These are phyloP conservation scores for Ferrisia virgata DNA, from an alignment of 2,888 invertebrate species.

Conservation along the genomic window DNA sequence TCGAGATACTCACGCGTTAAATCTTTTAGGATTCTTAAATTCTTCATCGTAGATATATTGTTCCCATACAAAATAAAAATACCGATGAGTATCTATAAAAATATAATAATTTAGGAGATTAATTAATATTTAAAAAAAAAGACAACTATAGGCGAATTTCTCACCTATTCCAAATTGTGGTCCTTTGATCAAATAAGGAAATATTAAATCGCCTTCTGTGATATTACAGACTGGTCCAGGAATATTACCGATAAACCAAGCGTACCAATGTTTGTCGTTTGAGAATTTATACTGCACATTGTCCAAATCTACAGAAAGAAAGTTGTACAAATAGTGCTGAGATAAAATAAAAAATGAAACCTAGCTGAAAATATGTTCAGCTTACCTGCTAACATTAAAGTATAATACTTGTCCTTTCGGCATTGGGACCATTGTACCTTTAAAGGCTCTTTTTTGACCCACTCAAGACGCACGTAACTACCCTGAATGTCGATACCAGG, in stretches of 20 bases:
- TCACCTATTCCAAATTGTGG: background rate
- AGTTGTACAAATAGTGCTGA: background rate
- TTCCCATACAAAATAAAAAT: background rate
- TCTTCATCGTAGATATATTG: background rate
- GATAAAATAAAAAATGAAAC: background rate
- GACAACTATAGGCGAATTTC: background rate
- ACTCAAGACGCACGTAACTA: background rate
- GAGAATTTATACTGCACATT: background rate
- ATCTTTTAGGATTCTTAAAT: background rate
- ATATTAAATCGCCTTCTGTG: background rate
- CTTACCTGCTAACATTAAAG: background rate
- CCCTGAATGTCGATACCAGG: background rate
- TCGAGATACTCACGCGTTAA: background rate
- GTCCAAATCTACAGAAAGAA: background rate
- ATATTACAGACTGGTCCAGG: background rate
- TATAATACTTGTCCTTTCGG: background rate
- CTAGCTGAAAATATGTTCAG: background rate
- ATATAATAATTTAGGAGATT: no score
- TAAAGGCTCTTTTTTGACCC: background rate
- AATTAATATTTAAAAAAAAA: background rate
- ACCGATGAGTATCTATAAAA: background rate
- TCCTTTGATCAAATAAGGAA: background rate
- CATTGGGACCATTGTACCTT: background rate
- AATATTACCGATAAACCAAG: background rate
- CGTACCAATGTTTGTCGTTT: constrained; percentile 14